Base-by-base conservation (phyloP, 2,888 invertebrate species). In the Ectemnius lituratus region DNA sequence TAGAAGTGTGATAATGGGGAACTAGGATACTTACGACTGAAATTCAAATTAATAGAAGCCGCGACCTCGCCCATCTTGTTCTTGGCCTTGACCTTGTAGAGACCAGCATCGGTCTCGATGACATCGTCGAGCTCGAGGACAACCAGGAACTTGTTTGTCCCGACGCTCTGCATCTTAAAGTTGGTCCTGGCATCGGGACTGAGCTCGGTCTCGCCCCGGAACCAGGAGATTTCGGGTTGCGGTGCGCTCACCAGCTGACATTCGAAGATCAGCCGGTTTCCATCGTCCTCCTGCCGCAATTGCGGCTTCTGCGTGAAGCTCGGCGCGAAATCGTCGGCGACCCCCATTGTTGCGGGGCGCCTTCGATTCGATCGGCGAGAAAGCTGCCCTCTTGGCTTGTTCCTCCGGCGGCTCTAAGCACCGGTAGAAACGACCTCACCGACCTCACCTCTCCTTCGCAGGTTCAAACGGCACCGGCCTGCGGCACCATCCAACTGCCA, bases 231-330 rank as follows among this genome's bases (percentile, higher is more conserved):
- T 84, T 97, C 97, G 66, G 98, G 97, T 91, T 96, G 96, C 57
- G 98, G 98, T 77, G 95, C 93, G 84, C 96, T 95, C 88, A 96
- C 92, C 88, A 98, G 93, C 92, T 97, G 96, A 92, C 98, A 98
- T 92, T 98, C 98, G 93, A 98, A 98, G 88, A 98, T 95, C 90
- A 98, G 94, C 90, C 97, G 95, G 93, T 98, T 98, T 88, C 98
- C 98, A 91, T 98, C 98, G 91, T 98, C 98, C 91, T 98, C 98
- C 92, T 99, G 98, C 85, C 98, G 94, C 88, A 99, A 94, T 92
- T 97, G 97, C 83, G 98, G 98, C 95, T 98, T 98, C 93, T 98
- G 97, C 86, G 97, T 97, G 94, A 99, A 98, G 94, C 98, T 98
- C 92, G 98, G 98, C 93, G 98, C 98, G 93, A 97, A 96, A 92